These are phyloP conservation scores for Steinernema hermaphroditum DNA, from an alignment of 2,888 invertebrate species.

Conservation along the genomic window DNA sequence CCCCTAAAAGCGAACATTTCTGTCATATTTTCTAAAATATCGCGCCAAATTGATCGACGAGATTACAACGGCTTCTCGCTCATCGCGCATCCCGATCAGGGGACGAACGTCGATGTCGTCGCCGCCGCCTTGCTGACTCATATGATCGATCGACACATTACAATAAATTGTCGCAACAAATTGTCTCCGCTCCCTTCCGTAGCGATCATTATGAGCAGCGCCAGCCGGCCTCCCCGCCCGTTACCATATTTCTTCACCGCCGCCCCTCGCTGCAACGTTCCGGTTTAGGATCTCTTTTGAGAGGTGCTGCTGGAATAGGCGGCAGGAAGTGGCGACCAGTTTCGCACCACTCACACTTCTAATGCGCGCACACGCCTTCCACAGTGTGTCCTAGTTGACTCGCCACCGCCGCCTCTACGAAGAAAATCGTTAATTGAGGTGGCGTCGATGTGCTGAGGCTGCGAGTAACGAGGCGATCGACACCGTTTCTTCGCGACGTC, in stretches of 20 bases:
- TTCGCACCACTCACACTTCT: not conserved
- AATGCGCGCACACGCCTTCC: not conserved
- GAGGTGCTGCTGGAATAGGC: not conserved
- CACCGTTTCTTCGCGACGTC: not conserved
- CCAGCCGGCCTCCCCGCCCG: not conserved
- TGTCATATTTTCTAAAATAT: not conserved
- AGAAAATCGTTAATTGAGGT: not conserved
- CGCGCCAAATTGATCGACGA: constrained; percentile 3
- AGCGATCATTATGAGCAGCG: not conserved
- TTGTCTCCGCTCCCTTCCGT: not conserved
- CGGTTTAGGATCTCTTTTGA: constrained; percentile 10
- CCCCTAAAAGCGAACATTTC: not conserved
- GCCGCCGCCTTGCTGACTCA: not conserved
- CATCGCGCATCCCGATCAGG: not conserved
- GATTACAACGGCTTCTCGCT: not conserved
- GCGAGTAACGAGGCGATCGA: not conserved
- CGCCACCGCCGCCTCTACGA: not conserved
- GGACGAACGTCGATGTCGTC: not conserved
- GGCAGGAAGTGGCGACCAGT: not conserved
- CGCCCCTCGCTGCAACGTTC: not conserved
- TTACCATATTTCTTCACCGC: constrained; percentile 21
- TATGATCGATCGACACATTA: constrained; percentile 17
- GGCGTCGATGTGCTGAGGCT: not conserved
- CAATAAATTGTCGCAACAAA: not conserved
- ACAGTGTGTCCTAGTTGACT: too few species aligned